These are phyloP conservation scores for Magallana ariakensis DNA, from an alignment of 1,140 invertebrate species.

Conservation along the genomic window DNA sequence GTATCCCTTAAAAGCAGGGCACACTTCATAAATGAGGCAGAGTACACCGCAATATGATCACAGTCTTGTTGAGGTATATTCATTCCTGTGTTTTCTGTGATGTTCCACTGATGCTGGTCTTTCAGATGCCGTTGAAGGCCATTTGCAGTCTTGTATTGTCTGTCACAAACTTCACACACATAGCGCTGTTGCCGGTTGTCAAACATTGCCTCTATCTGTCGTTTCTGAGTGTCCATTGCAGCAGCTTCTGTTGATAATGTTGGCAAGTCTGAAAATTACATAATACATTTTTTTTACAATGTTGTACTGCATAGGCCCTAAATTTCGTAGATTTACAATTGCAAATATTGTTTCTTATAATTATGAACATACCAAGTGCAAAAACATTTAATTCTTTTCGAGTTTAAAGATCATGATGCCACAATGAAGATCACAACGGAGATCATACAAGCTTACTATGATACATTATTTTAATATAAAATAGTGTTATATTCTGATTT, in stretches of 20 bases:
- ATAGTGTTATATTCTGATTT: too few relatives aligned
- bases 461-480: too few relatives aligned
- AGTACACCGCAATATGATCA: conserved; percentile 35
- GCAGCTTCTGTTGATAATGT: background rate
- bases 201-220: conserved; percentile 32
- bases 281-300: too few relatives aligned
- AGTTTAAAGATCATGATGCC: background rate
- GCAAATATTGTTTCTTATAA: background rate
- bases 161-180: conserved; percentile 42
- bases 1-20: conserved; percentile 47
- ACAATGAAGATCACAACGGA: background rate
- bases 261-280: conserved; percentile 24
- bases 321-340: background rate
- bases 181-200: background rate
- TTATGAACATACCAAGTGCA: too few relatives aligned
- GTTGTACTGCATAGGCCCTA: background rate
- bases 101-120: conserved; percentile 4
- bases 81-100: background rate
- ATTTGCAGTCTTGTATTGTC: conserved; percentile 36
- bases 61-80: background rate
- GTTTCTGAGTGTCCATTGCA: background rate
- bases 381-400: background rate
- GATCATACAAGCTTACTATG: too few relatives aligned
- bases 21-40: conserved; percentile 53
- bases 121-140: conserved; percentile 18